Conservation (phyloP, 2,113 vertebrate genomes). For the Rhea pennata region DNA sequence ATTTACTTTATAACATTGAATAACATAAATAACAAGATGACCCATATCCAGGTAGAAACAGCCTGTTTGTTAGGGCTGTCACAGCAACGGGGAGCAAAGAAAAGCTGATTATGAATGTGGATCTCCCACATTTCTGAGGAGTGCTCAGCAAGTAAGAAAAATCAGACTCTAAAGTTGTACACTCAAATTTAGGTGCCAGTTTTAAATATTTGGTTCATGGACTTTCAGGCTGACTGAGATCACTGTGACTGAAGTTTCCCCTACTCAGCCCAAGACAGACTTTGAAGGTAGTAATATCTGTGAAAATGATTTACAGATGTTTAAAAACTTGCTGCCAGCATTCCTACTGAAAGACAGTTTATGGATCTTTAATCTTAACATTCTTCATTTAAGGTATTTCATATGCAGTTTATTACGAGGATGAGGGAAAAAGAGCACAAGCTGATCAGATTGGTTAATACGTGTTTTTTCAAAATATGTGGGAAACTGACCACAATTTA, state of each 20-base stretch:
- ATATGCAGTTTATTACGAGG: neutral
- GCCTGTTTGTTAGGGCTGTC: neutral
- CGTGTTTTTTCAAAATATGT: neutral
- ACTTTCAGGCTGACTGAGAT: conserved; percentile 1
- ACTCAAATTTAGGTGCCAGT: neutral
- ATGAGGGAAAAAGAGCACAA: neutral
- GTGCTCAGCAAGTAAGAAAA: conserved; percentile 9
- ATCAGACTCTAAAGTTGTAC: neutral
- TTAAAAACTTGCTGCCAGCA: conserved; percentile 24
- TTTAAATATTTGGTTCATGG: neutral
- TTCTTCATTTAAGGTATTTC: neutral
- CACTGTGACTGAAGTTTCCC: neutral
- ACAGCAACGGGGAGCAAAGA: neutral
- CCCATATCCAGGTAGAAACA: neutral
- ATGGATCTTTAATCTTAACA: neutral
- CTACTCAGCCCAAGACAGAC: neutral
- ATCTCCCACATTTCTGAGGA: neutral
- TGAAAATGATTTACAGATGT: conserved; percentile 66
- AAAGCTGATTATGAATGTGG: neutral
- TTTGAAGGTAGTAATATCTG: conserved; percentile 46
- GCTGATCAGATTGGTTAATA: neutral
- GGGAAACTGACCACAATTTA: neutral
- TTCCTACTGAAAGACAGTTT: neutral
- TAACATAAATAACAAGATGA: neutral
- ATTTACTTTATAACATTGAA: neutral